phyloP scores from a whole-genome alignment of 2,888 invertebrate species.

The Anticlea derivata region DNA sequence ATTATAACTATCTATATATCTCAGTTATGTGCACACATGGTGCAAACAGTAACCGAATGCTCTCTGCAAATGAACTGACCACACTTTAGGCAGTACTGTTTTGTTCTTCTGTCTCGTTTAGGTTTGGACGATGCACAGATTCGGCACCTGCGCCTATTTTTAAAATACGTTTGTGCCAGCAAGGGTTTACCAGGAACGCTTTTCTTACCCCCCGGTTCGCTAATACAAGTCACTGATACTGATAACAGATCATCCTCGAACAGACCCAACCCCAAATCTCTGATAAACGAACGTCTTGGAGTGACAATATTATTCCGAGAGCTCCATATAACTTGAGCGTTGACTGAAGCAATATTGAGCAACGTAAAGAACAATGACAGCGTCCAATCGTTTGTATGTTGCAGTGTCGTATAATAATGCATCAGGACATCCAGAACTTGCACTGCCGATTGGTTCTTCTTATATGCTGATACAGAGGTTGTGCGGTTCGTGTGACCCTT shows the following conservation, averaged over 20 bases:
- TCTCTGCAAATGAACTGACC: slow-evolving; percentile 67
- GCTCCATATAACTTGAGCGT: slow-evolving; percentile 74
- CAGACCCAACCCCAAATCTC: slow-evolving; percentile 62
- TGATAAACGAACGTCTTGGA: slow-evolving; percentile 65
- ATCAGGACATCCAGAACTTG: slow-evolving; percentile 72
- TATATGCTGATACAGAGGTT: slow-evolving; percentile 64
- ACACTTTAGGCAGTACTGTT: slow-evolving; percentile 63
- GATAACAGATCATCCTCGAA: slow-evolving; percentile 42
- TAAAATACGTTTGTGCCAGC: slow-evolving; percentile 37
- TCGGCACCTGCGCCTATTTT: slow-evolving; percentile 57
- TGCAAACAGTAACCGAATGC: slow-evolving; percentile 62
- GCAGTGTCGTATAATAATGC: slow-evolving; percentile 75
- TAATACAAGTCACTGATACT: slow-evolving; percentile 34
- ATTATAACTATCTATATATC: no score
- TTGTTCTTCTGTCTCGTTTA: slow-evolving; percentile 67
- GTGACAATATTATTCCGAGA: slow-evolving; percentile 48
- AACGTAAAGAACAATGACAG: slow-evolving; percentile 69
- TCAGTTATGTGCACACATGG: slow-evolving; percentile 47
- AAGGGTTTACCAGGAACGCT: slow-evolving; percentile 32
- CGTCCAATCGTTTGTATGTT: slow-evolving; percentile 73
- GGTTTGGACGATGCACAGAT: slow-evolving; percentile 53
- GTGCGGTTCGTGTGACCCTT: slow-evolving; percentile 53
- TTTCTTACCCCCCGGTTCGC: slow-evolving; percentile 34
- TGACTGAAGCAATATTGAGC: slow-evolving; percentile 71
- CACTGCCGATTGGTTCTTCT: slow-evolving; percentile 65